Percentiles rank a stretch among this genome's conserved stretches.
Evolutionary conservation across 1,140 invertebrate species (phyloP).

Genomic region (Gonatopus flavifemur): DNA sequence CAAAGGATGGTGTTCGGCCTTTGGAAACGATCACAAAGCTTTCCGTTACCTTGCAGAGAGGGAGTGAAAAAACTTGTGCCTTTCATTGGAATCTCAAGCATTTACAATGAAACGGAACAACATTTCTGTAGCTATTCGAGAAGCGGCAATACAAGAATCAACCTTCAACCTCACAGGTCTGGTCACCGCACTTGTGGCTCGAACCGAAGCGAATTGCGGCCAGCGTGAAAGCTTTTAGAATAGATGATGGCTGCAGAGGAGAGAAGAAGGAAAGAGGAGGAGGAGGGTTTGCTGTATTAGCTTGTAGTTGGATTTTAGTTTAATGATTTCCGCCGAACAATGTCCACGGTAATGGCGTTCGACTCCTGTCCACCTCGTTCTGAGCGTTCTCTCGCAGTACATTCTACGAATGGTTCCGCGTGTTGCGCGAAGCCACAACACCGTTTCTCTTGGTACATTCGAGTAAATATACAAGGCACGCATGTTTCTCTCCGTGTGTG

Average conservation of each 20-base stretch:
- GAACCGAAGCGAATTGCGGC: conserved; percentile 31
- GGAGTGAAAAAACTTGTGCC: no score
- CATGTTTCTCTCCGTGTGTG: conserved; percentile 2
- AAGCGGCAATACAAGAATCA: no score
- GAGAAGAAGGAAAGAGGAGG: no score
- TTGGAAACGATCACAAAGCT: no score
- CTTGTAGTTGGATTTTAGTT: conserved; percentile 48
- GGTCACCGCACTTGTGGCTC: conserved; percentile 15
- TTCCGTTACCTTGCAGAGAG: no score
- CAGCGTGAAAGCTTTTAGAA: conserved; percentile 40
- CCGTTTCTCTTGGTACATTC: conserved; percentile 26
- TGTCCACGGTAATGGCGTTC: conserved; percentile 38
- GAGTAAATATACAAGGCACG: conserved; percentile 18
- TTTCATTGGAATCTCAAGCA: no score
- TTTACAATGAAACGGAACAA: no score
- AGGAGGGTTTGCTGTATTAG: conserved; percentile 35
- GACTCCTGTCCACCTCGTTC: conserved; percentile 32
- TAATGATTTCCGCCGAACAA: conserved; percentile 51
- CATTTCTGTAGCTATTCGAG: no score
- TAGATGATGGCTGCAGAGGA: no score
- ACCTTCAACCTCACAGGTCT: conserved; percentile 15
- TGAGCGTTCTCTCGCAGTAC: conserved; percentile 14
- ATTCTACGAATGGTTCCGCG: conserved; percentile 39
- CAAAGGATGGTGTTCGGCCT: no score
- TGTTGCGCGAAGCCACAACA: conserved; percentile 25